phyloP scores from a whole-genome alignment of 2,797 vertebrate species.

The Gymnothorax reevesii region DNA sequence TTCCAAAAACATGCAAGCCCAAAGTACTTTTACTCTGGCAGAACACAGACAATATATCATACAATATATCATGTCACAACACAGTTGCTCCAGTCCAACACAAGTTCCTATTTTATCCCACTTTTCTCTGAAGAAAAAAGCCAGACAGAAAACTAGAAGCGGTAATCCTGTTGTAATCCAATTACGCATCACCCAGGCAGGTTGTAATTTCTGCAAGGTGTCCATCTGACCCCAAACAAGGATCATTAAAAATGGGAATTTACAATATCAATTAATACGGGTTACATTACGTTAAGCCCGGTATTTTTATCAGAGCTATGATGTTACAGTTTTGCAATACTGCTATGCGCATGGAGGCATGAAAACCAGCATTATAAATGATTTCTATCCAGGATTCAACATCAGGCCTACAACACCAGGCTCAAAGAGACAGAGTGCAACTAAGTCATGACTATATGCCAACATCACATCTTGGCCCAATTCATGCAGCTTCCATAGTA shows the following conservation, averaged over 20 bases:
- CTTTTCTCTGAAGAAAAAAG: background rate
- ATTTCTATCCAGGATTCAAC: background rate
- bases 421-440: background rate
- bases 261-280: background rate
- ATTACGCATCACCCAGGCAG: background rate
- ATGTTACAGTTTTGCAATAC: conserved; percentile 6
- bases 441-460: background rate
- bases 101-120: background rate
- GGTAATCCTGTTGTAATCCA: conserved; percentile 8
- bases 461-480: background rate
- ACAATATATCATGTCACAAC: background rate
- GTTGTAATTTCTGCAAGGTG: background rate
- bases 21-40: background rate
- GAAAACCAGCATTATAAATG: background rate
- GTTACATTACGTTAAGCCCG: conserved; percentile 6
- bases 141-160: conserved; percentile 10
- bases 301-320: background rate
- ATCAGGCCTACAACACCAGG: background rate
- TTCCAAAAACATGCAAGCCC: too few relatives aligned
- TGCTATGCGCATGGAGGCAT: background rate
- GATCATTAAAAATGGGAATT: background rate
- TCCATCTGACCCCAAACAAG: conserved; percentile 1
- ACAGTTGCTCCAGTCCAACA: background rate
- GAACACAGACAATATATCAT: background rate
- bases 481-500: background rate